phyloP scores from a whole-genome alignment of 2,113 vertebrate species.

The Eubucco bourcierii region DNA sequence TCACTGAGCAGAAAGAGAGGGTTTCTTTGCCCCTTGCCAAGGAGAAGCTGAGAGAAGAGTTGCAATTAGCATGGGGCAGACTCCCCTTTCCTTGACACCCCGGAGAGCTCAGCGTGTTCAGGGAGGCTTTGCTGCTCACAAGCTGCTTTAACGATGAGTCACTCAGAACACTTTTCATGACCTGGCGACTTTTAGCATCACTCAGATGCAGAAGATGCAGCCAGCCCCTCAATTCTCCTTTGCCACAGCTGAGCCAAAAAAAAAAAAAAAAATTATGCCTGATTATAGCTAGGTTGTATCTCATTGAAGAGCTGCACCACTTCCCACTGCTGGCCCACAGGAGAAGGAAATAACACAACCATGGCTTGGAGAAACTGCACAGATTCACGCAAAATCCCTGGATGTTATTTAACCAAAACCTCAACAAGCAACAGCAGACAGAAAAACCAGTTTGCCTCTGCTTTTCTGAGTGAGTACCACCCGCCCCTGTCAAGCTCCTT shows the following conservation, averaged over 20 bases:
- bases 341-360: neutral
- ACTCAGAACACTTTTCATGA: accelerated
- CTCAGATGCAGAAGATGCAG: neutral
- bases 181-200: neutral
- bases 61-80: neutral
- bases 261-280: neutral
- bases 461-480: accelerated
- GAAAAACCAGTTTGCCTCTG: neutral
- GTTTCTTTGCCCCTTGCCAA: neutral
- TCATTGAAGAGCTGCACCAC: accelerated
- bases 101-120: neutral
- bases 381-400: neutral
- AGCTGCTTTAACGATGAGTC: neutral
- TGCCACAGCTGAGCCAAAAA: neutral
- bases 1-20: neutral
- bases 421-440: neutral
- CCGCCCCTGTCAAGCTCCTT: neutral
- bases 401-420: neutral
- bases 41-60: neutral
- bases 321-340: neutral
- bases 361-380: neutral
- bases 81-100: neutral
- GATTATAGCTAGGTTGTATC: neutral
- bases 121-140: neutral
- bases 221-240: neutral